Percentiles rank a stretch among this genome's conserved stretches.
These are phyloP conservation scores for Rhinella marina DNA, from an alignment of 2,797 vertebrate species.

Conservation along the genomic window DNA sequence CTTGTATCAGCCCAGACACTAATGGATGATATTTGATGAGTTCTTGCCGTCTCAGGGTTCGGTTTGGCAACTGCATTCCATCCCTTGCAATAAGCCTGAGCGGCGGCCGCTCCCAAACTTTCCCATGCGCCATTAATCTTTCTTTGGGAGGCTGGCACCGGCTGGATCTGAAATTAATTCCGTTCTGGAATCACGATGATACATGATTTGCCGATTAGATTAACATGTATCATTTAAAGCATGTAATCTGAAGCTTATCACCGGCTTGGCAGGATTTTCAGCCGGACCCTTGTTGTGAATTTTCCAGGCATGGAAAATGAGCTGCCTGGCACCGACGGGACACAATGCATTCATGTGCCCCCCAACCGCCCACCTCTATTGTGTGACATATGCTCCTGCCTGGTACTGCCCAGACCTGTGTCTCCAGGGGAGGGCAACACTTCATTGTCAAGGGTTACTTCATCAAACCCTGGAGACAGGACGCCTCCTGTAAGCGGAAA, in stretches of 20 bases:
- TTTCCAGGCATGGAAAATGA: neutral
- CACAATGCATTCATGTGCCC: neutral
- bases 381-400: neutral
- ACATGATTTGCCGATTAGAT: slow-evolving; percentile 29
- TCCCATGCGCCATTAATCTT: slow-evolving; percentile 26
- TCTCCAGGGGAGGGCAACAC: slow-evolving; percentile 27
- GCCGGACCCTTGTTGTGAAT: neutral
- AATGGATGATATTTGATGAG: slow-evolving; percentile 16
- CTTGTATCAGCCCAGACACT: slow-evolving; percentile 3
- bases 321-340: neutral
- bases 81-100: neutral
- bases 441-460: slow-evolving; percentile 40
- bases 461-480: slow-evolving; percentile 26
- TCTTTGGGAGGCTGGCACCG: slow-evolving; percentile 3
- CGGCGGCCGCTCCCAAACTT: slow-evolving; percentile 10
- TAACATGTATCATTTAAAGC: slow-evolving; percentile 38
- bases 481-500: neutral
- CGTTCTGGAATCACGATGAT: slow-evolving; percentile 31
- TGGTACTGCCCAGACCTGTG: neutral
- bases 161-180: slow-evolving; percentile 35
- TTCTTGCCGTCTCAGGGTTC: neutral
- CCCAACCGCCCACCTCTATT: neutral
- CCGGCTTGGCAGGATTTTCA: neutral
- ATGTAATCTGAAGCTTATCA: slow-evolving; percentile 26
- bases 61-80: slow-evolving; percentile 12